Evolutionary conservation across 2,888 invertebrate species (phyloP).

Genomic region (Caenorhabditis sp.): DNA sequence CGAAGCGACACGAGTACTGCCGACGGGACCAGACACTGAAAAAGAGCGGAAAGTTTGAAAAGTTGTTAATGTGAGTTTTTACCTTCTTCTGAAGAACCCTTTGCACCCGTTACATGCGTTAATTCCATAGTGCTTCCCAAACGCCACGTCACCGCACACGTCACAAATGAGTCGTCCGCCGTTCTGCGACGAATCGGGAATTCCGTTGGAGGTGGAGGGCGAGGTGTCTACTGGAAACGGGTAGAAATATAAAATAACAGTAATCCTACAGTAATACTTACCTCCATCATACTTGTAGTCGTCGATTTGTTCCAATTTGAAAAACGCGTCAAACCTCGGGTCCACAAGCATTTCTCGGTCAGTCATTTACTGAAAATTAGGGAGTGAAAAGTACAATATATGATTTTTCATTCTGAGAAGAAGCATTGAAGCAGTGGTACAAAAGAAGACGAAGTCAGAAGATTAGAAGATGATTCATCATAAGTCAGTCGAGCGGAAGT

Average conservation of each 20-base stretch:
- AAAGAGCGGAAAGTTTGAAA: not conserved
- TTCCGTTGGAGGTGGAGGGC: conserved; percentile 42
- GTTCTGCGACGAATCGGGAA: not conserved
- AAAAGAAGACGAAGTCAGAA: not conserved
- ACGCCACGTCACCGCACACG: conserved; percentile 70
- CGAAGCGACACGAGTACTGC: conserved; percentile 74
- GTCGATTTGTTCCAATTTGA: conserved; percentile 53
- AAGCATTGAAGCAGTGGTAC: too few relatives aligned
- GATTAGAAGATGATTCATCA: conserved; percentile 7
- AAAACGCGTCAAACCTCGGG: conserved; percentile 49
- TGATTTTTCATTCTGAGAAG: not conserved
- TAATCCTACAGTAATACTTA: too few relatives aligned
- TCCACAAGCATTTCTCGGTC: conserved; percentile 59
- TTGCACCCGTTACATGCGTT: conserved; percentile 72
- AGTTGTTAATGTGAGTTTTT: not conserved
- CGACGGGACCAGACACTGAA: conserved; percentile 70
- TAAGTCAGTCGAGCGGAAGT: not conserved
- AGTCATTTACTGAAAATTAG: conserved; percentile 47
- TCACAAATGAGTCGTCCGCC: conserved; percentile 58
- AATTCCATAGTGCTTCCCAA: conserved; percentile 71
- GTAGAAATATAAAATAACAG: not conserved
- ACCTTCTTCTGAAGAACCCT: conserved; percentile 65
- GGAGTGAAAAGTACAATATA: not conserved
- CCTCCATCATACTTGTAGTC: conserved; percentile 58
- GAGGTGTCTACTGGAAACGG: conserved; percentile 32